phyloP scores from a whole-genome alignment of 2,888 invertebrate species.

The Parasteatoda lunata region DNA sequence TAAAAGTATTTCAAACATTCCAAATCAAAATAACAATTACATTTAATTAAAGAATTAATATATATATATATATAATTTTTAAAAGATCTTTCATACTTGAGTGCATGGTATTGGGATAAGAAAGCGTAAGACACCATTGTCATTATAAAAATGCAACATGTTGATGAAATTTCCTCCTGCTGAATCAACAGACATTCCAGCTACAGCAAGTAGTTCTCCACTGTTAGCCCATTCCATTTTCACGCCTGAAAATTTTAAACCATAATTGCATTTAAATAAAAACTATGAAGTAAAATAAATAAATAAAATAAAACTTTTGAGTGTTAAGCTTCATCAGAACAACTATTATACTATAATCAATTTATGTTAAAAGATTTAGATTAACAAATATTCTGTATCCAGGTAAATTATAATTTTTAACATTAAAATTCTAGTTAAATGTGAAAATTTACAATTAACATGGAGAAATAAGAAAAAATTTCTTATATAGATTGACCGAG shows the following conservation, averaged over 20 bases:
- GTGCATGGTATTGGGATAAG: conserved; percentile 85
- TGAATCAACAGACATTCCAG: conserved; percentile 78
- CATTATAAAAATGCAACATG: conserved; percentile 89
- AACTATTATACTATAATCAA: too few relatives aligned
- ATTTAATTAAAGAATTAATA: not conserved
- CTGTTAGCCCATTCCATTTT: conserved; percentile 98
- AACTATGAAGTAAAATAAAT: too few relatives aligned
- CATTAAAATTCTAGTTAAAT: not conserved
- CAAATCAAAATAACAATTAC: not conserved
- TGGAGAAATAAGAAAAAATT: not conserved
- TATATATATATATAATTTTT: not conserved
- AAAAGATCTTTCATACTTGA: conserved; percentile 74
- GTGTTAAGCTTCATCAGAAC: too few relatives aligned
- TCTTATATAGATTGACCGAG: too few relatives aligned
- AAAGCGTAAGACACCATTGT: conserved; percentile 87
- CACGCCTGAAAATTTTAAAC: conserved; percentile 71
- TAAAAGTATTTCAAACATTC: not conserved
- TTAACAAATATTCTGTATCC: too few relatives aligned
- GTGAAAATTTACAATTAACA: not conserved
- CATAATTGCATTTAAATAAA: too few relatives aligned
- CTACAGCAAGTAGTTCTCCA: conserved; percentile 91
- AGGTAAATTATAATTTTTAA: too few relatives aligned
- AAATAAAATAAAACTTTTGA: too few relatives aligned
- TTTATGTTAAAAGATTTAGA: too few relatives aligned
- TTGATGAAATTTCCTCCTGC: conserved; percentile 62